Conservation (phyloP, 2,888 invertebrate genomes). For the Stegana nigrithorax region DNA sequence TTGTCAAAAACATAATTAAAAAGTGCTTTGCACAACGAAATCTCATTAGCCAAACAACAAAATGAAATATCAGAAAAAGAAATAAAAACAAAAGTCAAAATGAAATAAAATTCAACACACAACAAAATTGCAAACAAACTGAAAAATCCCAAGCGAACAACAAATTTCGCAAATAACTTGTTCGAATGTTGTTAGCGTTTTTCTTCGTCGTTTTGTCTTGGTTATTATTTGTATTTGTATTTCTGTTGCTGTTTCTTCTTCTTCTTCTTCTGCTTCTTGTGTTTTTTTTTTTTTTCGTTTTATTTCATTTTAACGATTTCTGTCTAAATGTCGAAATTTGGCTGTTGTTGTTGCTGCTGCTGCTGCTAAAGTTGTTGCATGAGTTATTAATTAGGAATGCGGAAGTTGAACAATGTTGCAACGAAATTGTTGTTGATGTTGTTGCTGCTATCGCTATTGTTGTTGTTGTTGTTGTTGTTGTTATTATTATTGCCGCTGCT, state of each 20-base stretch:
- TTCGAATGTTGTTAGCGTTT: background rate
- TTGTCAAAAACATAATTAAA: background rate
- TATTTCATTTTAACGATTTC: background rate
- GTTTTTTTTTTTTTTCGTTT: background rate
- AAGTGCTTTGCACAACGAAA: background rate
- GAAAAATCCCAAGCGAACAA: too few species aligned
- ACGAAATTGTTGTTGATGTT: conserved; percentile 38
- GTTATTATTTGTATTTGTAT: background rate
- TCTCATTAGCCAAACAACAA: background rate
- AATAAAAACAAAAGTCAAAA: background rate
- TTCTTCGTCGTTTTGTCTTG: too few species aligned
- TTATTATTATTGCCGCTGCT: background rate
- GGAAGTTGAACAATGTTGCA: conserved; percentile 43
- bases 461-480: background rate
- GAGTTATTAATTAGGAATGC: conserved; percentile 27
- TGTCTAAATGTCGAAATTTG: conserved; percentile 33
- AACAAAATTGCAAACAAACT: background rate
- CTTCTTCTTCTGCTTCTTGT: background rate
- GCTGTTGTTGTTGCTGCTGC: conserved; percentile 28
- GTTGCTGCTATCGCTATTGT: conserved; percentile 25
- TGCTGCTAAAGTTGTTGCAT: conserved; percentile 17
- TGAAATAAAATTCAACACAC: too few species aligned
- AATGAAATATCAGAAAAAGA: background rate
- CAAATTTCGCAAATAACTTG: background rate
- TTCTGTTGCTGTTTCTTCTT: background rate